These are phyloP conservation scores for Girardinus metallicus DNA, from an alignment of 2,797 vertebrate species.

Conservation along the genomic window DNA sequence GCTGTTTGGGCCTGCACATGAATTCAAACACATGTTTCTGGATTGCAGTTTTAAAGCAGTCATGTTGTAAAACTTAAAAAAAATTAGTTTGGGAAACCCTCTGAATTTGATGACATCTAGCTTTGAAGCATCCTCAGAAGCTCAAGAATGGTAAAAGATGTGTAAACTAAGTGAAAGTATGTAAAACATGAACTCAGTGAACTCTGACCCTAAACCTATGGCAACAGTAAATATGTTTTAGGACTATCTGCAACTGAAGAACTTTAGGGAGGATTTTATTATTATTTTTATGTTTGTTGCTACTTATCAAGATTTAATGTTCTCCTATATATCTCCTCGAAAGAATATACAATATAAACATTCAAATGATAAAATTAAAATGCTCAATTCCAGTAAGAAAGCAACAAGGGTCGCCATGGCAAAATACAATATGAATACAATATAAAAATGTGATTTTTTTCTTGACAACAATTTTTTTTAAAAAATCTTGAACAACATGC, in stretches of 20 bases:
- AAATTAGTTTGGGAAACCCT: neutral
- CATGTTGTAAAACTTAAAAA: neutral
- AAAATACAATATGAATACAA: neutral
- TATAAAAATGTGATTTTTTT: neutral
- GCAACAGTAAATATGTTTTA: neutral
- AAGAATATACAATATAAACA: neutral
- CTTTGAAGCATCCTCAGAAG: neutral
- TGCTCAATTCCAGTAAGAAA: neutral
- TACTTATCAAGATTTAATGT: neutral
- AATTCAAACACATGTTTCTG: neutral
- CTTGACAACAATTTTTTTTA: neutral
- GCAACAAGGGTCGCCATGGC: neutral
- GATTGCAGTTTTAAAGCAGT: neutral
- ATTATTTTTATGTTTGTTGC: neutral
- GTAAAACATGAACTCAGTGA: neutral
- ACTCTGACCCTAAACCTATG: neutral
- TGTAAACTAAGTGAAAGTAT: neutral
- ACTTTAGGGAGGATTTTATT: neutral
- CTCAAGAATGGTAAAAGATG: neutral
- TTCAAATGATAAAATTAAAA: neutral
- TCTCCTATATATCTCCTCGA: neutral
- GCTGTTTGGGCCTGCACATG: constrained; percentile 77
- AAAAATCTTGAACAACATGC: neutral
- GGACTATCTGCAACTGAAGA: neutral
- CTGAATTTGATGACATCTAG: neutral